Conservation (phyloP, 2,113 vertebrate species). For the Phocoena sinus region DNA sequence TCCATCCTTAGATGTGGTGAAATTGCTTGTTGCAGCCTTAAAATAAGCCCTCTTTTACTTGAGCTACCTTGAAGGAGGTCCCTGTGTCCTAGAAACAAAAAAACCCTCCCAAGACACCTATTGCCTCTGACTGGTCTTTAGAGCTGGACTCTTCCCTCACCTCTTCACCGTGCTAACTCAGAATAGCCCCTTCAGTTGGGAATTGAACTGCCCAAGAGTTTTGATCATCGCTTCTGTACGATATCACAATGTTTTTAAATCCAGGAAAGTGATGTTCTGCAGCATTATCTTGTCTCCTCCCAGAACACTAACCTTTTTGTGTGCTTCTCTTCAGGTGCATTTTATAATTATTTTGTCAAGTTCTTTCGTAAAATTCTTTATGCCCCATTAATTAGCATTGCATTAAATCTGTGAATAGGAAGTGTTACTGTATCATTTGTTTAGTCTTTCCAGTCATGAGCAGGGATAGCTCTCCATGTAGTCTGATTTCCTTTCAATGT, state of each 20-base stretch:
- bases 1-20: background rate
- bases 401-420: background rate
- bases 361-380: constrained; percentile 16
- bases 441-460: background rate
- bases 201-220: background rate
- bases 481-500: constrained; percentile 7
- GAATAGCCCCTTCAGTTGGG: background rate
- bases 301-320: background rate
- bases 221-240: background rate
- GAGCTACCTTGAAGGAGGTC: background rate
- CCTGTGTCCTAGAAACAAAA: background rate
- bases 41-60: background rate
- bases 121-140: background rate
- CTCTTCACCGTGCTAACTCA: background rate
- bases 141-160: background rate
- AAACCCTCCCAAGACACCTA: background rate
- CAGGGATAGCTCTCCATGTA: background rate
- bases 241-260: background rate
- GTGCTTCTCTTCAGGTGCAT: background rate
- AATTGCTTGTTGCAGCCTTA: background rate
- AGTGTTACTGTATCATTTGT: background rate
- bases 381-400: background rate
- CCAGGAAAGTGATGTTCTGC: background rate
- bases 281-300: background rate
- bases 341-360: constrained; percentile 13